These are phyloP conservation scores for Apostichopus leukothele DNA, from an alignment of 53 echinoderm and acorn worm species.

Conservation along the genomic window DNA sequence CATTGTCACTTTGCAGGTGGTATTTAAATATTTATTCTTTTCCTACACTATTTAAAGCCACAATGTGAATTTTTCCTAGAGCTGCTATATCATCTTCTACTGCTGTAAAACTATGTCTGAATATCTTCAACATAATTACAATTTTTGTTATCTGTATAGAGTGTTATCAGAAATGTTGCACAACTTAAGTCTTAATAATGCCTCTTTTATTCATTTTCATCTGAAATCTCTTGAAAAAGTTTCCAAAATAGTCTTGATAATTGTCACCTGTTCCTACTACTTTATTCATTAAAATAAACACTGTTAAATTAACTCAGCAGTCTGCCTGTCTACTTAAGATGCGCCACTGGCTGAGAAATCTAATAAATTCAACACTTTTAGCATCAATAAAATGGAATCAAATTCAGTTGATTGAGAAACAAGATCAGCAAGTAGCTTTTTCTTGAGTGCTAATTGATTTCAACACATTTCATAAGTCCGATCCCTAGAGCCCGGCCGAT, in stretches of 20 bases:
- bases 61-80: no score
- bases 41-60: no score
- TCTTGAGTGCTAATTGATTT: constrained; percentile 46
- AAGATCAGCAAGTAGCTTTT: constrained; percentile 44
- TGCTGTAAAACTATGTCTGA: no score
- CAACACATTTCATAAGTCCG: constrained; percentile 27
- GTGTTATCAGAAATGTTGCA: no score
- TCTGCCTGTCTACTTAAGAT: constrained; percentile 30
- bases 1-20: no score
- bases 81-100: no score
- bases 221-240: no score
- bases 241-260: neutral
- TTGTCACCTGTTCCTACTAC: constrained; percentile 20
- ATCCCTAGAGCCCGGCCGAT: constrained; percentile 16
- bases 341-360: constrained; percentile 16
- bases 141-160: no score
- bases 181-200: no score
- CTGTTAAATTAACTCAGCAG: constrained; percentile 35
- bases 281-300: constrained; percentile 23
- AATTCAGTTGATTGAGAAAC: constrained; percentile 34
- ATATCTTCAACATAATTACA: no score
- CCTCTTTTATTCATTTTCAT: no score
- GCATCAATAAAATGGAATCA: constrained; percentile 38
- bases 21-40: no score
- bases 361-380: constrained; percentile 43